These are phyloP conservation scores for Dissostichus mawsoni DNA, from an alignment of 2,113 vertebrate genomes.

Conservation along the genomic window DNA sequence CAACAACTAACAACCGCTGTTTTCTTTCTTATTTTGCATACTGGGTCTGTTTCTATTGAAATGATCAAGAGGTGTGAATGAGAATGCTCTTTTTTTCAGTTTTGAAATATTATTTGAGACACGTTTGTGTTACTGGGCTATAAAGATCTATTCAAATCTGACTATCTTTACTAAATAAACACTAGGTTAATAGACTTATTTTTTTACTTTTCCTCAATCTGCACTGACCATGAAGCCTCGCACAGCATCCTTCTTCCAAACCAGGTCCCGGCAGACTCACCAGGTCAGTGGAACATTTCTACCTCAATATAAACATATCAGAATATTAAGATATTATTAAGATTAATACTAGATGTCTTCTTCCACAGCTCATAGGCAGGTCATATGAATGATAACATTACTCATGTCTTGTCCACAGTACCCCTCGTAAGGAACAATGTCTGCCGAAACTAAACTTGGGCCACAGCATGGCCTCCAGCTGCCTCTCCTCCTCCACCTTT, in stretches of 20 bases:
- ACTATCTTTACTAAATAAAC: background rate
- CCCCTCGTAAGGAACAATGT: constrained; percentile 52
- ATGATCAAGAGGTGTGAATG: background rate
- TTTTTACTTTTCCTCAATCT: background rate
- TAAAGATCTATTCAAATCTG: background rate
- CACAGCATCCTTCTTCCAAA: constrained; percentile 13
- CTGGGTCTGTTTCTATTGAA: background rate
- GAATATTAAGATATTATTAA: background rate
- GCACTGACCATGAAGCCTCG: constrained; percentile 16
- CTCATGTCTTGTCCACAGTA: constrained; percentile 50
- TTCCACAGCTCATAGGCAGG: background rate
- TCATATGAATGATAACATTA: background rate
- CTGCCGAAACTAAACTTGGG: constrained; percentile 78
- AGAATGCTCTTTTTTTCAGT: background rate
- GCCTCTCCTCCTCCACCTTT: constrained; percentile 83
- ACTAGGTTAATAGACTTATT: background rate
- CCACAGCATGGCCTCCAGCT: constrained; percentile 88
- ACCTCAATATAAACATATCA: background rate
- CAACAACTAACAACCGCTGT: background rate
- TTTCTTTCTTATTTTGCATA: too few relatives aligned
- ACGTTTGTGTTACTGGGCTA: too few relatives aligned
- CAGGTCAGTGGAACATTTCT: constrained; percentile 52
- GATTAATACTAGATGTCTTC: background rate
- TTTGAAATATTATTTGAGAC: background rate
- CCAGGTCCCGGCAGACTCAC: constrained; percentile 37